Base-by-base conservation (phyloP, 2,113 vertebrate genomes). In the Prionailurus viverrinus region DNA sequence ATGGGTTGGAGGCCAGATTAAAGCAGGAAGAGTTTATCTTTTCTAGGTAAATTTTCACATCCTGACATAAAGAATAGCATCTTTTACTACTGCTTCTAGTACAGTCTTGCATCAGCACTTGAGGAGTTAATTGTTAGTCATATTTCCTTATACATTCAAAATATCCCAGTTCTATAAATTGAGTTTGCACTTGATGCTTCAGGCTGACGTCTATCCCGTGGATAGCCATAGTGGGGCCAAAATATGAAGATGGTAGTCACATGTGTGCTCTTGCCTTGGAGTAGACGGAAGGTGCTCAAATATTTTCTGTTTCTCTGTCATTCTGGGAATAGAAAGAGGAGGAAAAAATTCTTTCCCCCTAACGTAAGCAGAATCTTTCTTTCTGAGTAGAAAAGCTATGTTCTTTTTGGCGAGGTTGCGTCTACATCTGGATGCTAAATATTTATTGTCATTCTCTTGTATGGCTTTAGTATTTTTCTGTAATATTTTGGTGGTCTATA, bases 361-460 rank as follows among this genome's bases (percentile, higher is more conserved):
- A 92, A 48, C 1, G 6, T 3, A 89, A 58, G 74, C 61, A 73
- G 58, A n/a, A 14, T 63, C 27, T 63, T 87, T 95, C 41, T 58
- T 86, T 58, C 53, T 82, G 45, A 73, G 82, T 48, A 83, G 88
- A 58, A 76, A 89, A 71, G 25, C 11, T 58, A 51, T 48, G 63
- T 83, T 89, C 1, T 7, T 79, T 92, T 85, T 69, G 48, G 68
- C 16, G n/a, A 78, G 51, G 27, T 78, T 51, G 53, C 58, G 27
- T 85, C 36, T 94, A 86, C 9, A 74, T 69, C 74, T 94, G 53
- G 33, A 39, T 78, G 76, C 85, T 15, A 65, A 41, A 68, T 39
- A 66, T 58, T 96, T 93, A 86, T n/a, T 76, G 53, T 66, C 63
- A 76, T 94, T 94, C 80, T 83, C 45, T 83, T 80, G 36, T 63